Evolutionary conservation across 2,113 vertebrate species (phyloP).

Genomic region (Alethe diademata): DNA sequence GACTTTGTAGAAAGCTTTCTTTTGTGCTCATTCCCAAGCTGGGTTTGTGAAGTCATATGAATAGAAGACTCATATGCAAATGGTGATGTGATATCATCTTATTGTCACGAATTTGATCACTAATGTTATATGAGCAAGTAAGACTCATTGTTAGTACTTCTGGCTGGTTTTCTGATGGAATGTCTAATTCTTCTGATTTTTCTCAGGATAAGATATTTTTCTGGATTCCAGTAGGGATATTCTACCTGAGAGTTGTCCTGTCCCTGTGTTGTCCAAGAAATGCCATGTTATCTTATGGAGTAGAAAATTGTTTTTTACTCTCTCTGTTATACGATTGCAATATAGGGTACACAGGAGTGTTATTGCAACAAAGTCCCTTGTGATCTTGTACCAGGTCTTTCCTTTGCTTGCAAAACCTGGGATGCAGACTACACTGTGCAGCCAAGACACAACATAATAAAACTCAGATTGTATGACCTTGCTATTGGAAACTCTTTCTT

Average conservation of each 20-base stretch:
- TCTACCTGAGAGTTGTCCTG: neutral
- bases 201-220: neutral
- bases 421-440: neutral
- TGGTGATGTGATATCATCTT: neutral
- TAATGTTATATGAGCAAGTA: neutral
- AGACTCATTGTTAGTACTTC: neutral
- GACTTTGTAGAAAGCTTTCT: neutral
- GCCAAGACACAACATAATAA: neutral
- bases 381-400: neutral
- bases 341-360: neutral
- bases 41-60: neutral
- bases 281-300: neutral
- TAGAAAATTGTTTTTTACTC: neutral
- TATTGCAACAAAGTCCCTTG: neutral
- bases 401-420: neutral
- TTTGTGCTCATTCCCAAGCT: neutral
- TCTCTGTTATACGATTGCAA: neutral
- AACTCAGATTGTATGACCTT: neutral
- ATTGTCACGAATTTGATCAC: neutral
- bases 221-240: neutral
- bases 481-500: neutral
- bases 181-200: neutral
- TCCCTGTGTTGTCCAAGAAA: neutral
- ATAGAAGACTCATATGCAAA: neutral
- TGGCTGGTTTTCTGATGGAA: neutral